These are phyloP conservation scores for Elysia chlorotica DNA, from an alignment of 1,140 invertebrate species.

Conservation along the genomic window DNA sequence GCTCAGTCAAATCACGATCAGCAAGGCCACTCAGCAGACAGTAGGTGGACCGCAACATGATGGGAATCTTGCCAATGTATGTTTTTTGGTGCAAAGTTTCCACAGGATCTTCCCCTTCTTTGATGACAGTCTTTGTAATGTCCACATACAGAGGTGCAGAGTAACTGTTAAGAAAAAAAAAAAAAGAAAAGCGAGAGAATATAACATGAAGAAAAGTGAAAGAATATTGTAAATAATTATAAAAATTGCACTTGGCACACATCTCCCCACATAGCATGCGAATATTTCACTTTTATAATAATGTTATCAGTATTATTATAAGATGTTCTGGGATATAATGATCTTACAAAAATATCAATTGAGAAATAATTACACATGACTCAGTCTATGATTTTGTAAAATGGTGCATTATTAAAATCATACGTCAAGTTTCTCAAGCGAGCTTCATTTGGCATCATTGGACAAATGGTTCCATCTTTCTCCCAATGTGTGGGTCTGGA, in stretches of 20 bases:
- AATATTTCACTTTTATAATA: too few relatives aligned
- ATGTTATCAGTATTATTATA: too few relatives aligned
- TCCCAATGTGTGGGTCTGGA: conserved; percentile 99
- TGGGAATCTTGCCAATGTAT: conserved; percentile 99
- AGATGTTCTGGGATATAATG: too few relatives aligned
- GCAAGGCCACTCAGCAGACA: conserved; percentile 90
- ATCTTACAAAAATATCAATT: too few relatives aligned
- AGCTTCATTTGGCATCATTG: conserved; percentile 99
- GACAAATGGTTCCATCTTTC: conserved; percentile 96
- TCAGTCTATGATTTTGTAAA: too few relatives aligned
- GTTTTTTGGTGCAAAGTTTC: conserved; percentile 96
- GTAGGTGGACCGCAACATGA: conserved; percentile 97
- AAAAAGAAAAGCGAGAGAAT: too few relatives aligned
- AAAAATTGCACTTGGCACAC: too few relatives aligned
- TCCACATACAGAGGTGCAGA: conserved; percentile 98
- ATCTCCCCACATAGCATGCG: too few relatives aligned
- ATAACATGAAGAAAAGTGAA: too few relatives aligned
- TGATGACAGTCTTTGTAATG: conserved; percentile 92
- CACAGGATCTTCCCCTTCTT: conserved; percentile 87
- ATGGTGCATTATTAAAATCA: too few relatives aligned
- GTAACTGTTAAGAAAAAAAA: conserved; percentile 70
- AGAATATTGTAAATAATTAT: too few relatives aligned
- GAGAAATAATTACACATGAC: too few relatives aligned
- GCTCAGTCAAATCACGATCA: conserved; percentile 97
- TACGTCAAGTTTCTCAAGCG: conserved; percentile 69